Base-by-base conservation (phyloP, 2,797 vertebrate species). In the Girardinus metallicus region DNA sequence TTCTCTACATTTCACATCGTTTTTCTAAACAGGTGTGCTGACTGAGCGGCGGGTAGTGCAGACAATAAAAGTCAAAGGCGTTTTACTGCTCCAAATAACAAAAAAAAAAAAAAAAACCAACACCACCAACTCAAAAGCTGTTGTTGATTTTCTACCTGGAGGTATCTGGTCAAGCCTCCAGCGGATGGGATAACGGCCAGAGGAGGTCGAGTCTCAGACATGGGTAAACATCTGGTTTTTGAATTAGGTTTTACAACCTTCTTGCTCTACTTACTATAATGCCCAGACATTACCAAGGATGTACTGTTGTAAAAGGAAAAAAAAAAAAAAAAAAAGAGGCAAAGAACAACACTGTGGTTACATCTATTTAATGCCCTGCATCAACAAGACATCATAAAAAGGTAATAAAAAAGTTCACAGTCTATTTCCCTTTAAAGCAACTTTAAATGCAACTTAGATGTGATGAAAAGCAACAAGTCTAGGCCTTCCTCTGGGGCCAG, bases 391-490 rank as follows among this genome's bases (percentile, higher is more conserved):
- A 44, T 83, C 81, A 86, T 79, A 79, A 86, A 49, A 34, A n/a
- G 31, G 82, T 82, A 88, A 66, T 36, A 43, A 73, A 71, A 81
- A 77, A 87, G 87, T 91, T 87, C 73, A 64, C 36, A 74, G 57
- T 81, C 34, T 31, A 70, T 75, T 57, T 81, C 79, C 82, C 82
- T 71, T 11, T 26, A 12, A 44, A 84, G 75, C 85, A 84, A 82
- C 80, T 87, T 77, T 87, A 79, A 86, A 83, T 85, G 73, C 68
- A 34, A 73, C 81, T 86, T 91, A 73, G 44, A 81, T 86, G 74
- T 88, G 81, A 87, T 74, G 84, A 76, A 88, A 84, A 82, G 76
- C 80, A 82, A 84, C 76, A 79, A 76, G 78, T 90, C 62, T 51
- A 79, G 73, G 74, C 77, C 15, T 77, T 85, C 89, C 39, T 49